Evolutionary conservation across 1,140 invertebrate genomes (phyloP).

Genomic region (Lordiphosa stackelbergi): DNA sequence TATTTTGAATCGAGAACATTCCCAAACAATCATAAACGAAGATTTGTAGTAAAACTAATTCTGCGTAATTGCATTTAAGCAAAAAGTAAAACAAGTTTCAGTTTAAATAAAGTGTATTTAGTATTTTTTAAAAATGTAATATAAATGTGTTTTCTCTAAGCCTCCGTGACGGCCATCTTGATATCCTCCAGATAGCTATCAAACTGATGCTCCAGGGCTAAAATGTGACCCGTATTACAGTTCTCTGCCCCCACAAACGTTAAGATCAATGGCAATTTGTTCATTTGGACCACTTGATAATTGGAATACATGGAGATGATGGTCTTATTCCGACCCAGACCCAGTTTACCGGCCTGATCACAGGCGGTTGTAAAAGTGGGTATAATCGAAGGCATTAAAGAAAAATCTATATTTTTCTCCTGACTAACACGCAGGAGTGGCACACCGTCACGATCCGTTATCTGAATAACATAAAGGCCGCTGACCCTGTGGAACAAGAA

Average conservation of each 20-base stretch:
- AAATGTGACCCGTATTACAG: constrained; percentile 90
- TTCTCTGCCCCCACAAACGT: constrained; percentile 89
- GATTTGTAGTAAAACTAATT: constrained; percentile 59
- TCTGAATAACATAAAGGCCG: constrained; percentile 89
- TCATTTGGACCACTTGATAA: constrained; percentile 94
- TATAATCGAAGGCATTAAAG: constrained; percentile 88
- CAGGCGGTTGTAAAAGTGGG: constrained; percentile 93
- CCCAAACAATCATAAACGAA: constrained; percentile 34
- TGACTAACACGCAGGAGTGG: constrained; percentile 86
- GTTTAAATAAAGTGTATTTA: constrained; percentile 46
- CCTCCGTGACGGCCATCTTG: constrained; percentile 64
- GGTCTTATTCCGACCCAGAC: constrained; percentile 89
- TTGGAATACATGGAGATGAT: constrained; percentile 93
- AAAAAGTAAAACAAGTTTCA: constrained; percentile 45
- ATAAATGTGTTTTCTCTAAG: constrained; percentile 28
- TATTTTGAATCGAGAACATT: constrained; percentile 61
- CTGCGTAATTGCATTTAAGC: constrained; percentile 58
- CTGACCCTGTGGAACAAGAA: constrained; percentile 82
- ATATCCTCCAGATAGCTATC: constrained; percentile 85
- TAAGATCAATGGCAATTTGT: constrained; percentile 89
- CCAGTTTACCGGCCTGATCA: constrained; percentile 93
- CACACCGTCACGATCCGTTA: constrained; percentile 95
- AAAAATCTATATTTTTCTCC: constrained; percentile 86
- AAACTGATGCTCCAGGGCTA: constrained; percentile 86
- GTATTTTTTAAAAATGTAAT: constrained; percentile 37